Conservation (phyloP, 2,797 vertebrate genomes). For the Clamator glandarius region DNA sequence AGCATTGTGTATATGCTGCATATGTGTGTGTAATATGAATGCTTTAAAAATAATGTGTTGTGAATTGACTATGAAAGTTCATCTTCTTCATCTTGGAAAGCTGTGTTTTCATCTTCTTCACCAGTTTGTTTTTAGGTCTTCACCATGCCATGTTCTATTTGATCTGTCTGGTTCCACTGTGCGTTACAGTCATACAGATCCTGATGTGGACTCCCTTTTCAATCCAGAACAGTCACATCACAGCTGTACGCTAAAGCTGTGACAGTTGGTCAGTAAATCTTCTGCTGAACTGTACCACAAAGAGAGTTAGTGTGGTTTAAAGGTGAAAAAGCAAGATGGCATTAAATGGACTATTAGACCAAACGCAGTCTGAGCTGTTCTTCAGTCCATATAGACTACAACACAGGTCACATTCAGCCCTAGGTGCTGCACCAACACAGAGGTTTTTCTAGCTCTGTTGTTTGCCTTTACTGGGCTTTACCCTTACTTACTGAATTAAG, state of each 20-base stretch:
- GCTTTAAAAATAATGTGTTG: not conserved
- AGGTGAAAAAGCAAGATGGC: not conserved
- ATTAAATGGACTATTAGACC: not conserved
- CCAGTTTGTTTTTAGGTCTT: conserved; percentile 81
- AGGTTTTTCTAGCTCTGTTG: not conserved
- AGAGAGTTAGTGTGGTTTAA: not conserved
- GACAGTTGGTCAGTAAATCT: not conserved
- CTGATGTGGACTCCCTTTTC: conserved; percentile 88
- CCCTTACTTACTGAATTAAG: not conserved
- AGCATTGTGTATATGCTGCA: not conserved
- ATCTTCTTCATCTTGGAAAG: not conserved
- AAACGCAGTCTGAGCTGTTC: not conserved
- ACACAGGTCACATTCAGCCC: not conserved
- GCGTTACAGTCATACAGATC: conserved; percentile 80
- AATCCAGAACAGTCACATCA: conserved; percentile 85
- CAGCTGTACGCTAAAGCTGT: not conserved
- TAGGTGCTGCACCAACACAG: not conserved
- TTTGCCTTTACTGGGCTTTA: not conserved
- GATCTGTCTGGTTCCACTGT: conserved; percentile 87
- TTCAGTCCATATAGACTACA: not conserved
- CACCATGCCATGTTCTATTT: conserved; percentile 87
- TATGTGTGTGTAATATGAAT: not conserved
- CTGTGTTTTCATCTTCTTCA: not conserved
- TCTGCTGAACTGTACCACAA: not conserved
- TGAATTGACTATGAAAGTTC: not conserved